Base-by-base conservation (phyloP, 2,113 vertebrate genomes). In the Phycodurus eques region DNA sequence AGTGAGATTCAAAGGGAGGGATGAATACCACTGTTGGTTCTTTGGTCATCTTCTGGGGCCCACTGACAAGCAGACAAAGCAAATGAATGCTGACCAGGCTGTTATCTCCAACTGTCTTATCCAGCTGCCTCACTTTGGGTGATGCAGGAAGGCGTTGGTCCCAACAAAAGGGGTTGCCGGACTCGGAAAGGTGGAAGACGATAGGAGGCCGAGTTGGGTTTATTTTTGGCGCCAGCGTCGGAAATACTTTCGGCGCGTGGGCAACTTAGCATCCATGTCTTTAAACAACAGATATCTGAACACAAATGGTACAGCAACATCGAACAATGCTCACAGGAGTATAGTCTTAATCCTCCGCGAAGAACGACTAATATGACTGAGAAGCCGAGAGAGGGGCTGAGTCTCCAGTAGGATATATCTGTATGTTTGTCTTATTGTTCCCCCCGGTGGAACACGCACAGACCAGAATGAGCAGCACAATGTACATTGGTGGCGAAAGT, bases 11-110 rank as follows among this genome's bases (percentile, higher is more conserved):
- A 53, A 9, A 31, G 73, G 71, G 12, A 74, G 19, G 76, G 79
- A 81, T 90, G 78, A 82, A 77, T 78, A 11, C 19, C 5, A 43
- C 62, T 74, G 60, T 67, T 49, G 69, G n/a, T 56, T 59, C 33
- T 59, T 76, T 46, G 22, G 19, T 75, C 60, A 59, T 57, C 44
- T 54, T 66, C 17, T 43, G 60, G 46, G 62, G 72, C 46, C 46
- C 15, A 44, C 5, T 31, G 33, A 68, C 67, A 73, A 60, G 53
- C 46, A 68, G 44, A 68, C 53, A 75, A 62, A 70, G 46, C 42
- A 15, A 63, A 20, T 35, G 39, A 43, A 35, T 42, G 61, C 39
- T 63, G 61, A 42, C 39, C 42, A 63, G 35, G 61, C 33, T 19
- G 35, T 42, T 39, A 42, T 63, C 35, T 63, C 15, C 61, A 63